These are phyloP conservation scores for Poecilia velifera DNA, from an alignment of 2,797 vertebrate species.

Conservation along the genomic window DNA sequence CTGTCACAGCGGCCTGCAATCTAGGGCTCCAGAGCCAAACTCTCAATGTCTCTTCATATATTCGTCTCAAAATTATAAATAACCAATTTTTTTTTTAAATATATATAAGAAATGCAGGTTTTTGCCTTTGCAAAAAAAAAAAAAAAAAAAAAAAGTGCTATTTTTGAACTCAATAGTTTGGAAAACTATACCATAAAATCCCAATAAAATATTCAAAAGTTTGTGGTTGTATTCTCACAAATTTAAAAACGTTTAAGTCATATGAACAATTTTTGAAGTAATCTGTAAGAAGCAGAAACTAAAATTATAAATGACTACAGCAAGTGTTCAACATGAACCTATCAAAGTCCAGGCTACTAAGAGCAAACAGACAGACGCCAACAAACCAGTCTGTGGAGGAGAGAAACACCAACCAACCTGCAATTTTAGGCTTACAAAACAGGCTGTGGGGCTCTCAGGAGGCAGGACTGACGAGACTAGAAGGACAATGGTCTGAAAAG, in stretches of 20 bases:
- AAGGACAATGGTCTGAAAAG: constrained; percentile 28
- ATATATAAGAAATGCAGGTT: neutral
- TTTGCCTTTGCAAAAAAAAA: neutral
- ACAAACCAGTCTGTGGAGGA: constrained; percentile 31
- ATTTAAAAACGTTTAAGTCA: neutral
- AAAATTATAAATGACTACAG: neutral
- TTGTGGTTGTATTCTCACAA: neutral
- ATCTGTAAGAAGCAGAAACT: neutral
- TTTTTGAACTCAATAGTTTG: neutral
- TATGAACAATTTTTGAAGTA: neutral
- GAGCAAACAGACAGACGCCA: constrained; percentile 39
- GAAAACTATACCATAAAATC: neutral
- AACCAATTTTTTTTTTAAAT: neutral
- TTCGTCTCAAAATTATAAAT: neutral
- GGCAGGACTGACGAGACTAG: constrained; percentile 30
- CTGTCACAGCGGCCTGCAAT: neutral
- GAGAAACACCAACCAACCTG: constrained; percentile 66
- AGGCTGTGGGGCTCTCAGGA: constrained; percentile 34
- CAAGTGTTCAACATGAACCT: constrained; percentile 63
- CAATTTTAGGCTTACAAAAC: constrained; percentile 56
- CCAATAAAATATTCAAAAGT: neutral
- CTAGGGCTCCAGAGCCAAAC: neutral
- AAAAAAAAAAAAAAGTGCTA: neutral
- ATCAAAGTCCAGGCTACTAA: constrained; percentile 45
- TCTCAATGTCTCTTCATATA: neutral